Evolutionary conservation across 2,113 vertebrate genomes (phyloP), one percentile per base, ranked within the genome.

Genomic region (Dasypus novemcinctus): DNA sequence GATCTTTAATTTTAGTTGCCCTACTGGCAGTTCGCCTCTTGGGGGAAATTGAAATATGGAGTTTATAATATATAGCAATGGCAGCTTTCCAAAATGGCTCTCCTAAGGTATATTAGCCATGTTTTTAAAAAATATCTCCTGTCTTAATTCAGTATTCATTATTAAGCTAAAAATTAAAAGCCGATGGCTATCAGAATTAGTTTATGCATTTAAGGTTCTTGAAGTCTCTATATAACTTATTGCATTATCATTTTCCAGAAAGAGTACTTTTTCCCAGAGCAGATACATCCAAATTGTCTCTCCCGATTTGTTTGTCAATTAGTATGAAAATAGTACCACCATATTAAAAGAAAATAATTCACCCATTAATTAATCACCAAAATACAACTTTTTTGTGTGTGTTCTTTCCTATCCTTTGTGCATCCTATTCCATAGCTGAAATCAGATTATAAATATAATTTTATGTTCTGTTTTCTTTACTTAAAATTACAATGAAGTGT

Each of bases 401-500:
- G 43, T 87, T 84, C 46, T 75, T 41, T 68, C 52, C 20, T 59
- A 49, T 43, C 4, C 25, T 94, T 91, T 91, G 89, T 87, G 91
- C 92, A 84, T 61, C 0, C n/a, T 92, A 93, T 90, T 93, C 75
- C 33, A 95, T 36, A 91, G 49, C 13, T 54, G 14, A 38, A 87
- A 86, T 54, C 84, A 0, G 29, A 91, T 21, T 49, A 94, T 66
- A 95, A 94, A 82, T 90, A 91, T 74, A 82, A 93, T 52, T 96
- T 96, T 83, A 91, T 92, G 59, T 85, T 84, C 31, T 92, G 25
- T 79, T 93, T 94, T 91, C 68, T 72, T 95, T 83, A 54, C 69
- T 90, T 93, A 95, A 87, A 95, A 93, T 85, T 91, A 81, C 95
- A 96, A 95, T 94, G 61, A 27, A 78, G 90, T 80, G 66, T 95